Conservation (phyloP, 2,113 vertebrate species). For the Urocynchramus pylzowi region DNA sequence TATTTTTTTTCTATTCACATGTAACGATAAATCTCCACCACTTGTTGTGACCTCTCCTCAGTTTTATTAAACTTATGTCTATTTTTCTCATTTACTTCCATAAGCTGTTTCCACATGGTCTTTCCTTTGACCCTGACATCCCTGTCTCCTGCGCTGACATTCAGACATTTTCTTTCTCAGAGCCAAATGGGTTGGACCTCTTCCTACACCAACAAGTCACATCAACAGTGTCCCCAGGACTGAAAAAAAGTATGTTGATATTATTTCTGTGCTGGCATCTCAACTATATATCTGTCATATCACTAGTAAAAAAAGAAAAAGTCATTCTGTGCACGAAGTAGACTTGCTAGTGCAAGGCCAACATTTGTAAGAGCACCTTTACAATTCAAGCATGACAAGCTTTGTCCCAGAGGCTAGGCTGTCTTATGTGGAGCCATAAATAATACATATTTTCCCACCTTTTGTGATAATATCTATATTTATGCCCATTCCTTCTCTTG, state of each 20-base stretch:
- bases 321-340: not conserved
- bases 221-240: not conserved
- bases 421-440: not conserved
- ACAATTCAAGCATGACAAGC: accelerated
- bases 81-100: not conserved
- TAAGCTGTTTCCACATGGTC: not conserved
- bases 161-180: not conserved
- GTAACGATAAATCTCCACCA: not conserved
- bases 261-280: not conserved
- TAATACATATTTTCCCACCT: not conserved
- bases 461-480: not conserved
- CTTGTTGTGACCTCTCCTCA: not conserved
- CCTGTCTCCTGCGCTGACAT: not conserved
- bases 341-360: not conserved
- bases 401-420: not conserved
- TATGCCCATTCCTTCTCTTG: not conserved
- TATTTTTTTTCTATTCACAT: not conserved
- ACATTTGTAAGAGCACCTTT: not conserved
- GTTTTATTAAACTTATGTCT: not conserved
- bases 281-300: not conserved
- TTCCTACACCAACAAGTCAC: not conserved
- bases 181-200: not conserved
- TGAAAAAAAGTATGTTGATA: not conserved
- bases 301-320: not conserved
- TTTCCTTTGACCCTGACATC: not conserved